phyloP scores from a whole-genome alignment of 1,140 invertebrate genomes.

The Ceratina australensis region DNA sequence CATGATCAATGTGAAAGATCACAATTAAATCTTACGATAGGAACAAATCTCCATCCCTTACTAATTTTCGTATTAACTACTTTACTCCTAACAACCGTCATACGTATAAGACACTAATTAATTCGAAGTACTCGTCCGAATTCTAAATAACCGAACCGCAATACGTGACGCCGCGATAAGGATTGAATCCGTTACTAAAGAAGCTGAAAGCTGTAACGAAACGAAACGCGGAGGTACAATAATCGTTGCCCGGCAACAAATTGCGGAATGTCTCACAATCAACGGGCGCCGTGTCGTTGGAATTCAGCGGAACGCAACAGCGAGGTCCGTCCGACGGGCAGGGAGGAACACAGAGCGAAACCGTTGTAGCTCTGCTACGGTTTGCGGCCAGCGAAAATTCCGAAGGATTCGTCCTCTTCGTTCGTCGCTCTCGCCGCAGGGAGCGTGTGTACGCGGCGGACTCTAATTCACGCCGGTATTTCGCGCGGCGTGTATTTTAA shows the following conservation, averaged over 20 bases:
- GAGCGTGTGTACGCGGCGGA: conserved; percentile 50
- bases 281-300: conserved; percentile 35
- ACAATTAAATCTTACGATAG: too few species aligned
- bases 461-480: conserved; percentile 77
- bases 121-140: too few species aligned
- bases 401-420: conserved; percentile 57
- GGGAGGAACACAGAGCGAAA: conserved; percentile 10
- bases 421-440: conserved; percentile 37
- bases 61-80: too few species aligned
- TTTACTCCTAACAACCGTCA: too few species aligned
- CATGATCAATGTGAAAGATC: background rate
- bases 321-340: conserved; percentile 15
- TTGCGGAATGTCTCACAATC: conserved; percentile 36
- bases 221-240: background rate
- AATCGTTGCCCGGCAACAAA: conserved; percentile 20
- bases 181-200: too few species aligned
- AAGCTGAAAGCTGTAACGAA: background rate
- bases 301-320: conserved; percentile 22
- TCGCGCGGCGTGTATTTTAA: conserved; percentile 76
- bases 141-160: too few species aligned
- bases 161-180: too few species aligned
- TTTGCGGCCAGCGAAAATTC: conserved; percentile 57
- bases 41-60: too few species aligned
- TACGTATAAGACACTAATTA: too few species aligned
- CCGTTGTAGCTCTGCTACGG: background rate